phyloP scores from a whole-genome alignment of 2,888 invertebrate species.

The Tipula unca region DNA sequence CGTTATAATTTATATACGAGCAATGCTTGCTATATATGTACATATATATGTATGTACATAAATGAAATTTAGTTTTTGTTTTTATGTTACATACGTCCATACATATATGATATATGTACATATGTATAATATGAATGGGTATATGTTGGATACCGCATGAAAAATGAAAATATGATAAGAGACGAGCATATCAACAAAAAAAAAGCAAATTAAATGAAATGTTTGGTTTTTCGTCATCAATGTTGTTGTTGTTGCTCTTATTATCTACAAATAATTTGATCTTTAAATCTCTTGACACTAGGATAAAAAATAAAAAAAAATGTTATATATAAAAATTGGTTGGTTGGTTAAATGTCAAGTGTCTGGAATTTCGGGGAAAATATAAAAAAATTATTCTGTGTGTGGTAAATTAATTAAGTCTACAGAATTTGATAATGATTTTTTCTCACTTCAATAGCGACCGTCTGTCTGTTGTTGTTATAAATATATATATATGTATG shows the following conservation, averaged over 20 bases:
- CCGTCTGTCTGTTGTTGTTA: neutral
- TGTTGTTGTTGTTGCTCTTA: neutral
- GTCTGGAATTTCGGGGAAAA: neutral
- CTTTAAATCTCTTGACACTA: neutral
- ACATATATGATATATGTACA: neutral
- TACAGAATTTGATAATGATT: neutral
- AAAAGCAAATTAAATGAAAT: neutral
- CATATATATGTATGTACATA: no score
- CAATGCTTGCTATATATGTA: neutral
- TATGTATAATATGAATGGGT: neutral
- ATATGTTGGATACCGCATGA: neutral
- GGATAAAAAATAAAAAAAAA: neutral
- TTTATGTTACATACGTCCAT: neutral
- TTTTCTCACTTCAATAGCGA: neutral
- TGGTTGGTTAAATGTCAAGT: conserved; percentile 2
- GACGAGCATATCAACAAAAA: neutral
- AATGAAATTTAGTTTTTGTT: neutral
- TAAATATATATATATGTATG: neutral
- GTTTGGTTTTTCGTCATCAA: neutral
- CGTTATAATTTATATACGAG: neutral
- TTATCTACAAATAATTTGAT: conserved; percentile 14
- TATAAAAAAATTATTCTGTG: neutral
- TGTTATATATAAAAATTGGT: neutral
- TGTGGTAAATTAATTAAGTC: conserved; percentile 8
- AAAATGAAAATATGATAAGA: neutral